Evolutionary conservation across 2,113 vertebrate genomes (phyloP).

Genomic region (Pterocles orientalis): DNA sequence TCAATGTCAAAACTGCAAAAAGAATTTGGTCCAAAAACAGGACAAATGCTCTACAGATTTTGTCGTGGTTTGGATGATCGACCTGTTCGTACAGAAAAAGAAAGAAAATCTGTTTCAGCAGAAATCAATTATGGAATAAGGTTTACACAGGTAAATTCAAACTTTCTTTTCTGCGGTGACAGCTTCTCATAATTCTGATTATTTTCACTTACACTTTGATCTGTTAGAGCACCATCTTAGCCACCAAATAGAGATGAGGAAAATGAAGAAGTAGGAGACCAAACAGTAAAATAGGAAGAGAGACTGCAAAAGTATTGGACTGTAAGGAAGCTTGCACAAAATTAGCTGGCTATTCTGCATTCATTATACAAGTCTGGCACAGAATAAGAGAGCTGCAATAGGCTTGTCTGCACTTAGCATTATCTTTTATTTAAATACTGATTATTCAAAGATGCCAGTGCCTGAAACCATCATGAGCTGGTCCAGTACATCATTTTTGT

Average conservation of each 20-base stretch:
- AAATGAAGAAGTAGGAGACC: conserved; percentile 50
- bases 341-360: conserved; percentile 46
- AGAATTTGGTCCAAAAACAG: conserved; percentile 94
- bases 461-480: background rate
- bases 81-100: conserved; percentile 91
- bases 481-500: background rate
- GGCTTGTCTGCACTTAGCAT: conserved; percentile 42
- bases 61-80: conserved; percentile 94
- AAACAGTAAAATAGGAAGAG: conserved; percentile 38
- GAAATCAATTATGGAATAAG: conserved; percentile 99
- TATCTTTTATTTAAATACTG: conserved; percentile 26
- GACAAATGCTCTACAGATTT: conserved; percentile 94
- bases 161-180: background rate
- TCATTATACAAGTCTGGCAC: conserved; percentile 1
- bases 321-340: conserved; percentile 56
- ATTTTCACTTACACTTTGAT: conserved; percentile 46
- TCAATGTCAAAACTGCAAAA: conserved; percentile 91
- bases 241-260: conserved; percentile 27
- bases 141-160: conserved; percentile 84
- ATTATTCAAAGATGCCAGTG: background rate
- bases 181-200: conserved; percentile 28
- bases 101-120: conserved; percentile 95
- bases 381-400: conserved; percentile 50
- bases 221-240: conserved; percentile 49
- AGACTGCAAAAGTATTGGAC: conserved; percentile 28